Conservation (phyloP, 2,113 vertebrate genomes). For the Penelope pileata region DNA sequence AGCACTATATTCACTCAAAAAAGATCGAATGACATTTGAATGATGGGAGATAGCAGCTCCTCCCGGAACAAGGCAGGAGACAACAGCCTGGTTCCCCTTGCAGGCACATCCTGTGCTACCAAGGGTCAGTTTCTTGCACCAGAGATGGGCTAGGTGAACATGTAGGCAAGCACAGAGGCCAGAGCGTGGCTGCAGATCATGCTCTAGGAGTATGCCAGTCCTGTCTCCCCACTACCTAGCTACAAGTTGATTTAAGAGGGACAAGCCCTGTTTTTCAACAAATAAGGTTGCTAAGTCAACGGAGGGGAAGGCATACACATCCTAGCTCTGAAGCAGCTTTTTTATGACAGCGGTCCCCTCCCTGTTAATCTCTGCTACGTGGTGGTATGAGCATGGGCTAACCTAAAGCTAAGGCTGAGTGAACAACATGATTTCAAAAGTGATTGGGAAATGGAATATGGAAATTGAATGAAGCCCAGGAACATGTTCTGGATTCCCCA, state of each 20-base stretch:
- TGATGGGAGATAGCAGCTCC: neutral
- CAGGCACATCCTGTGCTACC: neutral
- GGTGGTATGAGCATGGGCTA: neutral
- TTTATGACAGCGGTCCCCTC: neutral
- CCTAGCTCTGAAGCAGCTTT: neutral
- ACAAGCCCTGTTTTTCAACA: neutral
- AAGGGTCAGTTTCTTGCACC: neutral
- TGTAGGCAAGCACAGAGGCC: fast-evolving
- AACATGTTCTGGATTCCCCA: conserved; percentile 38
- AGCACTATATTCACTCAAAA: neutral
- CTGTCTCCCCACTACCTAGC: neutral
- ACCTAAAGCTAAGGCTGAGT: neutral
- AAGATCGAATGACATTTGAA: neutral
- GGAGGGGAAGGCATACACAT: neutral
- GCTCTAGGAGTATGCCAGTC: fast-evolving
- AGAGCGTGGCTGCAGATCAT: neutral
- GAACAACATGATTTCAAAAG: conserved; percentile 27
- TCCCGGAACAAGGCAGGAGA: neutral
- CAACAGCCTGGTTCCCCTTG: fast-evolving
- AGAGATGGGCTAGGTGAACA: neutral
- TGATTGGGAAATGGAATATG: neutral
- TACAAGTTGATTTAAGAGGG: neutral
- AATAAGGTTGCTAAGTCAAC: neutral
- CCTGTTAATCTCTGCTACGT: neutral
- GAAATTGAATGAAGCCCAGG: conserved; percentile 32